A percentile compares a stretch with the other conserved stretches of the same genome.
These are phyloP conservation scores for Metellina segmentata DNA, from an alignment of 2,888 invertebrate species.

Conservation along the genomic window DNA sequence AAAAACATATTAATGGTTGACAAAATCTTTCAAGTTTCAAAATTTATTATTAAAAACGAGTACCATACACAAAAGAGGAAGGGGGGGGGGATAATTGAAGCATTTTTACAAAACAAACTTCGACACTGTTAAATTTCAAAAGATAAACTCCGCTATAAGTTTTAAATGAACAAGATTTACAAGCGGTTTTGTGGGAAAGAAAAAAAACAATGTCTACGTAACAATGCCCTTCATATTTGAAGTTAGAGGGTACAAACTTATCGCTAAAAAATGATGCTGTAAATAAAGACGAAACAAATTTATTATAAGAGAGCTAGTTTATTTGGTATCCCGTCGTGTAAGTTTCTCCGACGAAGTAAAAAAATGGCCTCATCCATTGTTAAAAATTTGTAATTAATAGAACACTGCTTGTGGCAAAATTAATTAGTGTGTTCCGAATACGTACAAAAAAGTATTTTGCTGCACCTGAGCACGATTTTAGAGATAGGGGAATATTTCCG, in stretches of 20 bases:
- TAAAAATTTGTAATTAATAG: slow-evolving; percentile 21
- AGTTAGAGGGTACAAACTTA: background rate
- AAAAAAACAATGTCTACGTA: background rate
- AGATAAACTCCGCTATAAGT: background rate
- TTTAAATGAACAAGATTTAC: background rate
- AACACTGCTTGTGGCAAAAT: slow-evolving; percentile 27
- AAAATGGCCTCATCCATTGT: background rate
- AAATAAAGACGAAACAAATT: background rate
- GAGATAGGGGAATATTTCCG: background rate
- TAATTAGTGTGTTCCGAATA: background rate
- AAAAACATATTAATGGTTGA: background rate
- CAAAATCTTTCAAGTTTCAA: background rate
- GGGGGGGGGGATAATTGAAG: background rate
- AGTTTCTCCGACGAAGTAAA: background rate
- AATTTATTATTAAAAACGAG: background rate
- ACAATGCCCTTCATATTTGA: background rate
- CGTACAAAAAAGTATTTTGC: background rate
- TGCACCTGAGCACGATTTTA: background rate
- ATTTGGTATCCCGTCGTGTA: background rate
- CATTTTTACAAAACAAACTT: background rate
- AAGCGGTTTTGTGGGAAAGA: background rate
- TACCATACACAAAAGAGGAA: background rate
- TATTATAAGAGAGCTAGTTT: slow-evolving; percentile 11
- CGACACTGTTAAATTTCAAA: background rate
- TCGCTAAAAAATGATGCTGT: background rate